Evolutionary conservation across 2,888 invertebrate genomes (phyloP).

Genomic region (Oscheius myriophilus): DNA sequence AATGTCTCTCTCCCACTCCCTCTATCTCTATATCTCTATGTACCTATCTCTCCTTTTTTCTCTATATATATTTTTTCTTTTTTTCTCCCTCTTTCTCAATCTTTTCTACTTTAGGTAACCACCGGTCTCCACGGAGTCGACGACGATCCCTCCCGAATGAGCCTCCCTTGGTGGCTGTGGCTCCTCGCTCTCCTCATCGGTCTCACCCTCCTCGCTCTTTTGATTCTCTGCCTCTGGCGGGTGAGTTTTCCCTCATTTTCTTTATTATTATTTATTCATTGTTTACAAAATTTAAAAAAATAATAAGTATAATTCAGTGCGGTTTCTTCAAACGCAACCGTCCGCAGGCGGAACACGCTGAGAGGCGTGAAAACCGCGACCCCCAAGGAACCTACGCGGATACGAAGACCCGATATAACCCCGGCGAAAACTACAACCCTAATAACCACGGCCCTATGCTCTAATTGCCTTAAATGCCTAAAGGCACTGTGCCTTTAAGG

Average conservation of each 20-base stretch:
- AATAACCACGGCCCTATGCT: conserved; percentile 59
- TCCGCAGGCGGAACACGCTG: conserved; percentile 66
- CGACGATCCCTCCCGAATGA: conserved; percentile 44
- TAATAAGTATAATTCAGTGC: conserved; percentile 50
- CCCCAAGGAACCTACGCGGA: conserved; percentile 62
- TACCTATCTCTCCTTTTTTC: no score
- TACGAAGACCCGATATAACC: conserved; percentile 56
- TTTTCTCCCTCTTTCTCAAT: neutral
- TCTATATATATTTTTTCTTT: no score
- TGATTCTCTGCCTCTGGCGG: conserved; percentile 68
- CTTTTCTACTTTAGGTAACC: conserved; percentile 45
- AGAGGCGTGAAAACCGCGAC: conserved; percentile 45
- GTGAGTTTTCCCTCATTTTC: conserved; percentile 40
- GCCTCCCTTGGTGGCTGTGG: conserved; percentile 69
- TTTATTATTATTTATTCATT: neutral
- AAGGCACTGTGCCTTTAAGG: neutral
- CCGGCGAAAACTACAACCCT: conserved; percentile 54
- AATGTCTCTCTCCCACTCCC: neutral
- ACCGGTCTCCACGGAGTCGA: conserved; percentile 67
- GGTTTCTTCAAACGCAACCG: conserved; percentile 71
- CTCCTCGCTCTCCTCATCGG: conserved; percentile 69
- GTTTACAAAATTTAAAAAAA: conserved; percentile 6
- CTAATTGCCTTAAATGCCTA: conserved; percentile 6
- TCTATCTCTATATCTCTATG: no score
- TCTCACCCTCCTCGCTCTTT: conserved; percentile 63